Conservation (phyloP, 2,888 invertebrate genomes). For the Melanostoma mellinum region DNA sequence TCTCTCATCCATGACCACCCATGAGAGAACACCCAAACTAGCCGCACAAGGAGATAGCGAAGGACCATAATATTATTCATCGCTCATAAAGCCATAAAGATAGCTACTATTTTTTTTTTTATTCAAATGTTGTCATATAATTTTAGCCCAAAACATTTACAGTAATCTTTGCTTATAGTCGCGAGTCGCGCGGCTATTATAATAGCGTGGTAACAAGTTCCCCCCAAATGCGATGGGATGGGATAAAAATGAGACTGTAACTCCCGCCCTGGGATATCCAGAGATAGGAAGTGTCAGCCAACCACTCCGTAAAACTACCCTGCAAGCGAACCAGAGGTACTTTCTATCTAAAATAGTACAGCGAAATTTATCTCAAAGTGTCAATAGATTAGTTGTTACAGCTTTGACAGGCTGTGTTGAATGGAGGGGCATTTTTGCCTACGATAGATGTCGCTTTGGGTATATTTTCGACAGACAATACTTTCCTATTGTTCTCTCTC, state of each 20-base stretch:
- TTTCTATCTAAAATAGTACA: neutral
- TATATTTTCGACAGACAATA: conserved; percentile 21
- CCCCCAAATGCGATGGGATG: neutral
- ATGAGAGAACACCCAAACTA: no score
- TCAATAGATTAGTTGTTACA: conserved; percentile 71
- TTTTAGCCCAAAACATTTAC: conserved; percentile 44
- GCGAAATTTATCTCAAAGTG: conserved; percentile 67
- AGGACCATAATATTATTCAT: conserved; percentile 31
- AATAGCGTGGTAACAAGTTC: conserved; percentile 25
- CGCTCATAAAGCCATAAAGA: conserved; percentile 42
- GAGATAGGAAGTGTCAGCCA: conserved; percentile 18
- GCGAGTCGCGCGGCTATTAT: conserved; percentile 30
- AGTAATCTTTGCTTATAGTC: conserved; percentile 39
- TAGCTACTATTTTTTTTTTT: conserved; percentile 38
- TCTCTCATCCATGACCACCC: no score
- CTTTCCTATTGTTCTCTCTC: conserved; percentile 37
- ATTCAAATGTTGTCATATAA: conserved; percentile 56
- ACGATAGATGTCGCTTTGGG: conserved; percentile 25
- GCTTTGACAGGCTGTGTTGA: conserved; percentile 47
- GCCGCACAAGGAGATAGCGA: neutral
- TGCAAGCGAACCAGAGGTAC: conserved; percentile 30
- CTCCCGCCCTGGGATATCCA: neutral
- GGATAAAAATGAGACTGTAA: neutral
- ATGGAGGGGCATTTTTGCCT: conserved; percentile 23
- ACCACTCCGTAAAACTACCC: conserved; percentile 18